Percentiles rank a stretch among this genome's conserved stretches.
Conservation (phyloP, 2,888 invertebrate species). For the Silvanus unidentatus region DNA sequence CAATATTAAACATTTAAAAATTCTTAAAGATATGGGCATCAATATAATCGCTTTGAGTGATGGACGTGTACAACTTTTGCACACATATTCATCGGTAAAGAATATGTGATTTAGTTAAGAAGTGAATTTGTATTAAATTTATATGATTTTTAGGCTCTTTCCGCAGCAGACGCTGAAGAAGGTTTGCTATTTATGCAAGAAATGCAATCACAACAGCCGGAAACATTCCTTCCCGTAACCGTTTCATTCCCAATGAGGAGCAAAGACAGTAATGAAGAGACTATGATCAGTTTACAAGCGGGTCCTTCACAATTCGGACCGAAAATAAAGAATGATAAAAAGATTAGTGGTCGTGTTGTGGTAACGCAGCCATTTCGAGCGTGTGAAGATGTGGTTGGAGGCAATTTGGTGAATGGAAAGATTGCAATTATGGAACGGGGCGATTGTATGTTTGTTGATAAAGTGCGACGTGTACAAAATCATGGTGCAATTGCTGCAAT, state of each 20-base stretch:
- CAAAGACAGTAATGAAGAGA: constrained; percentile 36
- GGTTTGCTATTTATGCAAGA: constrained; percentile 95
- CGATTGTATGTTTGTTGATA: constrained; percentile 93
- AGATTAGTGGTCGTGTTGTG: constrained; percentile 59
- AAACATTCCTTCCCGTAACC: constrained; percentile 51
- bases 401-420: constrained; percentile 57
- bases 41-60: constrained; percentile 81
- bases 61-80: constrained; percentile 87
- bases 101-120: too few species aligned
- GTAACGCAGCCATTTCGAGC: constrained; percentile 67
- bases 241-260: constrained; percentile 45
- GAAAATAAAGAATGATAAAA: constrained; percentile 60
- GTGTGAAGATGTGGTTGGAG: constrained; percentile 56
- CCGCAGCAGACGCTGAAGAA: constrained; percentile 81
- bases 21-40: constrained; percentile 92
- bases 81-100: constrained; percentile 82
- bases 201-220: constrained; percentile 65
- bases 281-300: constrained; percentile 54
- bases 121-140: not conserved
- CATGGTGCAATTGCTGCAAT: constrained; percentile 82
- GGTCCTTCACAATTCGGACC: constrained; percentile 90
- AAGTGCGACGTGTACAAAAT: constrained; percentile 76
- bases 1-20: constrained; percentile 81
- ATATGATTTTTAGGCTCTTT: constrained; percentile 62
- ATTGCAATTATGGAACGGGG: constrained; percentile 87